Base-by-base conservation (phyloP, 2,113 vertebrate species). In the Ornithorhynchus anatinus region DNA sequence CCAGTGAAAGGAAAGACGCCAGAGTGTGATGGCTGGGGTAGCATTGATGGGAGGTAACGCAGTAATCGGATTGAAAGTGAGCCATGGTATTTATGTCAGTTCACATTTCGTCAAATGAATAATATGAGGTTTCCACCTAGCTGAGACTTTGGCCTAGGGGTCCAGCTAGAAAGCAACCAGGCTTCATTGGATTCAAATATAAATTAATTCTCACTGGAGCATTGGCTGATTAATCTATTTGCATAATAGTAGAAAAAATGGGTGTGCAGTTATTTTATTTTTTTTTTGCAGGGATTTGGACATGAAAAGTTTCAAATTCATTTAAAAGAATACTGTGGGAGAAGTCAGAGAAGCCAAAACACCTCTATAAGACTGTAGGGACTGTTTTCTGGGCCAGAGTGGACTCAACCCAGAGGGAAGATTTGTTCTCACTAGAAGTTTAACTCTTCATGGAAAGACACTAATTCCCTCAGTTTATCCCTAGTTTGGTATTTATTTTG, bases 81-180 rank as follows among this genome's bases (percentile, higher is more conserved):
- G 95, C 95, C 95, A 90, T 89, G 93, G 97, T 96, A 96, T 97
- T 98, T 97, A 92, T 97, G 97, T 99, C 98, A 99, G 95, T 96
- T 98, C 96, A 91, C 94, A 96, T 99, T 92, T 98, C 94, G 92
- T 99, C 98, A 98, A 92, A 93, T 90, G 93, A 93, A 96, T 95
- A 97, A 96, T 96, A 95, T 94, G 94, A 96, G 84, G 87, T 94
- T 91, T 94, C 94, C 93, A 94, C 92, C 91, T 95, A 94, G 95
- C 92, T 85, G 89, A 75, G 94, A 93, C 94, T 92, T 92, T 94
- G 94, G 94, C 92, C 94, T 69, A 81, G 86, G 77, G 90, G 90
- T 91, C 95, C 92, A 87, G 79, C 91, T 88, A 94, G 91, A 92
- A 85, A 91, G 92, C 90, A 77, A 89, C 91, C 88, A 86, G 94